Evolutionary conservation across 2,888 invertebrate genomes (phyloP), one percentile per base, ranked within the genome.

Genomic region (Epinotia ramella): DNA sequence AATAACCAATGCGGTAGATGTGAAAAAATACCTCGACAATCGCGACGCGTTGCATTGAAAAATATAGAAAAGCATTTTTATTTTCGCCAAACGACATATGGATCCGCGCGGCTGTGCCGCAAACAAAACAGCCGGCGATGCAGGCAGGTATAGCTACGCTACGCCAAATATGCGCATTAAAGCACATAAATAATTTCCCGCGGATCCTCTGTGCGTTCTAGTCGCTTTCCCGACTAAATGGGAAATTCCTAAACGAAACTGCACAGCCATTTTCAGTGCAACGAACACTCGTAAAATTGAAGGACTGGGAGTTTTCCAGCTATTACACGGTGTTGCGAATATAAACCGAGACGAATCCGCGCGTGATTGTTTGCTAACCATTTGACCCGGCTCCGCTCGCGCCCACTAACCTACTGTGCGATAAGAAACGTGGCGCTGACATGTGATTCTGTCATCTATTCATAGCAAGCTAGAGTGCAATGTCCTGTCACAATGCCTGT

Each of bases 321-420:
- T 85, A 87, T 91, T 89, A 89, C 87, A 88, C 87, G 87, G 84
- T 85, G 83, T 83, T 84, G 84, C 87, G 86, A 89, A 88, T 87
- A 85, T 84, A 85, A 83, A 86, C 87, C 91, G 89, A 89, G 87
- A 89, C 90, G 88, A 92, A 91, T 91, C 86, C 82, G 85, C 84
- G 81, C 82, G 83, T 84, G 82, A 82, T 81, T 89, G 87, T 92
- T 93, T 91, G 87, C 91, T 91, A 90, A 91, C 87, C 90, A 86
- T 93, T 92, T 91, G 91, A 92, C 92, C 91, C 83, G 91, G 80
- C 91, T 89, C 83, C 87, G 84, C 89, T 88, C 84, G 90, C 88
- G 84, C 91, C 91, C 88, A 93, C 92, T 94, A 91, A 94, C 94
- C 93, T 85, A 93, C 89, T 92, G 87, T 84, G 83, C 86, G 86